A percentile compares a stretch with the other conserved stretches of the same genome.
These are phyloP conservation scores for Sthenelais limicola DNA, from an alignment of 2,888 invertebrate genomes.

Conservation along the genomic window DNA sequence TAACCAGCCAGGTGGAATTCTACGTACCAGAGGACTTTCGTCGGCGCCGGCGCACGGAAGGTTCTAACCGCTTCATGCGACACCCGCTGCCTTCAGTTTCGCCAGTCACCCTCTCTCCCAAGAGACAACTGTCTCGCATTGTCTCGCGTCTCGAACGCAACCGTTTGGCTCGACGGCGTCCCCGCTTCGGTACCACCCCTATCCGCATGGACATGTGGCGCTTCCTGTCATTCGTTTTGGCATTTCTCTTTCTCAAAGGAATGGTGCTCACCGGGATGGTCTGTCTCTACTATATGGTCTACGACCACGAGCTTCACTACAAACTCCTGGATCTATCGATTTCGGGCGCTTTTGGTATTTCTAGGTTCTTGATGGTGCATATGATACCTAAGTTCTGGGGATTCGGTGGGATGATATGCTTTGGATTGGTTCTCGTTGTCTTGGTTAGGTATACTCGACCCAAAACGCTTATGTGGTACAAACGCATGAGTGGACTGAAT, in stretches of 20 bases:
- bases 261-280: constrained; percentile 7
- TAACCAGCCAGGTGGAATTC: constrained; percentile 6
- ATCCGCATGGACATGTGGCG: constrained; percentile 20
- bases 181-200: background rate
- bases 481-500: no score
- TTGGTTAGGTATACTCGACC: constrained; percentile 1
- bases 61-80: constrained; percentile 26
- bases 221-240: constrained; percentile 14
- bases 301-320: constrained; percentile 7
- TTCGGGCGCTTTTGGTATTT: background rate
- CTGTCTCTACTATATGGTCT: constrained; percentile 16
- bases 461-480: no score
- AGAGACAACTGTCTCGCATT: background rate
- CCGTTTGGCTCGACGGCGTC: constrained; percentile 1
- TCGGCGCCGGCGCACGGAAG: constrained; percentile 13
- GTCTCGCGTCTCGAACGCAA: constrained; percentile 10
- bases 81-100: constrained; percentile 31
- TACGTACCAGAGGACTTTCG: constrained; percentile 22
- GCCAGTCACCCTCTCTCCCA: constrained; percentile 15
- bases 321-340: constrained; percentile 5
- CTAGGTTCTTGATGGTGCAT: background rate
- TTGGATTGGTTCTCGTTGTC: background rate
- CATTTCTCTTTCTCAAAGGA: constrained; percentile 16
- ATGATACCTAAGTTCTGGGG: constrained; percentile 24
- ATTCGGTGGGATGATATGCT: constrained; percentile 6